phyloP scores from a whole-genome alignment of 2,888 invertebrate species.

The Dermolepida albohirtum region DNA sequence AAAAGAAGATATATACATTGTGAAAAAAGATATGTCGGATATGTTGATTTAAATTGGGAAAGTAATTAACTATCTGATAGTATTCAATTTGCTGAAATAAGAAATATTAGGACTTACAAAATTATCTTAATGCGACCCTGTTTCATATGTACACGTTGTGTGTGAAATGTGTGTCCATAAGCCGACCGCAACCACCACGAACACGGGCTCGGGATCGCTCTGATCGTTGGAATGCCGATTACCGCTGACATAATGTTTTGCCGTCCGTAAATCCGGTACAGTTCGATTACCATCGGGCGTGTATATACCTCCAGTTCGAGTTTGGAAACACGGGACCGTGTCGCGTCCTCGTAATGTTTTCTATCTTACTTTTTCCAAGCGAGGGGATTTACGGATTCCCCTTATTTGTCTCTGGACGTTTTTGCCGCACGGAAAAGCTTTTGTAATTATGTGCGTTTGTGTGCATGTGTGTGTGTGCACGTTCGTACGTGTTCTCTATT shows the following conservation, averaged over 20 bases:
- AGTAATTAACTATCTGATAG: no score
- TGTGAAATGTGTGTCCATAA: slow-evolving; percentile 9
- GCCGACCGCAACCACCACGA: slow-evolving; percentile 18
- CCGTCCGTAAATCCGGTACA: slow-evolving; percentile 32
- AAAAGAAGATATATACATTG: no score
- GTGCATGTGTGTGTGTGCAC: not conserved
- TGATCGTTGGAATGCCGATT: slow-evolving; percentile 31
- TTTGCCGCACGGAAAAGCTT: not conserved
- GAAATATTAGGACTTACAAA: no score
- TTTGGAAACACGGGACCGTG: not conserved
- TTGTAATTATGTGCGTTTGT: not conserved
- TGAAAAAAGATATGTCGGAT: no score
- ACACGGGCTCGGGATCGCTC: slow-evolving; percentile 19
- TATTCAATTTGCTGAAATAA: no score
- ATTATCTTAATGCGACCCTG: no score
- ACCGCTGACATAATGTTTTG: slow-evolving; percentile 33
- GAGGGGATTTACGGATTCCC: slow-evolving; percentile 13
- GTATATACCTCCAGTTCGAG: slow-evolving; percentile 3
- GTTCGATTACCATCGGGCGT: slow-evolving; percentile 14
- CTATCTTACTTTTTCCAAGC: slow-evolving; percentile 22
- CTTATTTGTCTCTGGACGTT: not conserved
- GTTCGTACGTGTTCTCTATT: not conserved
- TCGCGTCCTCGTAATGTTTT: slow-evolving; percentile 6
- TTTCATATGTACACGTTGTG: not conserved
- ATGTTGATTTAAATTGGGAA: no score